Percentiles rank a stretch among this genome's conserved stretches.
Evolutionary conservation across 2,113 vertebrate genomes (phyloP).

Genomic region (Brachypodius melanocephalos): DNA sequence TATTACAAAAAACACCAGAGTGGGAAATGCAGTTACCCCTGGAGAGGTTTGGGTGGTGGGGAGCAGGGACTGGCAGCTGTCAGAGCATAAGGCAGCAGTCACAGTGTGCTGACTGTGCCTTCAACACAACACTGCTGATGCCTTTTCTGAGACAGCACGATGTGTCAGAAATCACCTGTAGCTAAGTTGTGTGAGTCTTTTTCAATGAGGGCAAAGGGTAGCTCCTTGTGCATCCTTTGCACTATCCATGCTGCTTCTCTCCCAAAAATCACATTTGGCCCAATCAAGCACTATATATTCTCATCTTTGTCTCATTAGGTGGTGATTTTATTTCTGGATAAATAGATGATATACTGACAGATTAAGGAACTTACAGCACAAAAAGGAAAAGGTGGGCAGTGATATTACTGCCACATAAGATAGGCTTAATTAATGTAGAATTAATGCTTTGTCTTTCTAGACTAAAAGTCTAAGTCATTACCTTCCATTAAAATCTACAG

Average conservation of each 20-base stretch:
- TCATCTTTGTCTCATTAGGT: background rate
- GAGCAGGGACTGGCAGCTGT: background rate
- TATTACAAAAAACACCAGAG: background rate
- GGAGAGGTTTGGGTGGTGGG: background rate
- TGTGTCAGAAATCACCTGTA: background rate
- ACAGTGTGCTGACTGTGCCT: background rate
- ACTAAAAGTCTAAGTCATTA: background rate
- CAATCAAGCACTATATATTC: background rate
- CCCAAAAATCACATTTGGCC: background rate
- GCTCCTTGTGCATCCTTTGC: background rate
- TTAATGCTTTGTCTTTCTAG: background rate
- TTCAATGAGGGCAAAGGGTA: background rate
- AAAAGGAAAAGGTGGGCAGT: background rate
- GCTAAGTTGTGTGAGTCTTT: background rate
- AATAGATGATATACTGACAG: background rate
- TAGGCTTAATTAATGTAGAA: background rate
- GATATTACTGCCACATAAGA: background rate
- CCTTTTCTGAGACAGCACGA: background rate
- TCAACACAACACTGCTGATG: background rate
- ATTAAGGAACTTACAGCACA: background rate
- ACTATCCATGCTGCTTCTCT: background rate
- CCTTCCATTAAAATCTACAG: background rate
- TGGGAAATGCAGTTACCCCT: background rate
- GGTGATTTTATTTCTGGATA: background rate
- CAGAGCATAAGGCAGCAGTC: background rate